phyloP scores from a whole-genome alignment of 1,140 invertebrate genomes.

The Polyergus mexicanus region DNA sequence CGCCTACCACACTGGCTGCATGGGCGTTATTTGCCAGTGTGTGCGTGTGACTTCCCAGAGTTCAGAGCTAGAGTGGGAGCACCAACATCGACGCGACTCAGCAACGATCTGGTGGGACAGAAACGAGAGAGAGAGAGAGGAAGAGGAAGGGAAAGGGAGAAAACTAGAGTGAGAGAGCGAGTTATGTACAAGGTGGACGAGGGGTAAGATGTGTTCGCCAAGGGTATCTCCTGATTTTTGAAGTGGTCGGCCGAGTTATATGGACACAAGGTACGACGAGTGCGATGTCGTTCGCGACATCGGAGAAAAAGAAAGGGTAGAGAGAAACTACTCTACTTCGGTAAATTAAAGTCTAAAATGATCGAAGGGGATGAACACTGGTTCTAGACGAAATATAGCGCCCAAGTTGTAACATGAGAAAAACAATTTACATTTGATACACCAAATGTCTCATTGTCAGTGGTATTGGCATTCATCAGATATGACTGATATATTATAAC shows the following conservation, averaged over 20 bases:
- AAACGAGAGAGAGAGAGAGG: not conserved
- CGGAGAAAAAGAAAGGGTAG: not conserved
- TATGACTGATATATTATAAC: not conserved
- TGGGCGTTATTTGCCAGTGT: slow-evolving; percentile 80
- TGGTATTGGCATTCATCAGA: no score
- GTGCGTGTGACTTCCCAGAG: slow-evolving; percentile 74
- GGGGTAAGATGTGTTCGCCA: slow-evolving; percentile 44
- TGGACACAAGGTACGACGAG: slow-evolving; percentile 52
- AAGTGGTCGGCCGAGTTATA: slow-evolving; percentile 68
- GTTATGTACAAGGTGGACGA: slow-evolving; percentile 35
- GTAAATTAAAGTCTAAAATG: slow-evolving; percentile 47
- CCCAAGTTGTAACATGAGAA: not conserved
- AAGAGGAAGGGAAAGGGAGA: not conserved
- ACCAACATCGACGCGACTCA: slow-evolving; percentile 35
- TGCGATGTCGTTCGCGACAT: not conserved
- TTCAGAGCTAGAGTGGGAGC: slow-evolving; percentile 64
- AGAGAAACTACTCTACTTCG: slow-evolving; percentile 7
- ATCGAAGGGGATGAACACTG: not conserved
- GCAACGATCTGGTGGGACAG: slow-evolving; percentile 64
- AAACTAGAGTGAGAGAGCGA: slow-evolving; percentile 15
- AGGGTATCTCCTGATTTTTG: slow-evolving; percentile 74
- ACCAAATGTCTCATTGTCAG: not conserved
- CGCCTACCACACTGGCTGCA: slow-evolving; percentile 77
- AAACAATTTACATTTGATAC: slow-evolving; percentile 13
- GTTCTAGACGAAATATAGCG: not conserved